Conservation (phyloP, 2,888 invertebrate species). For the Macrosoma leucophasiata region DNA sequence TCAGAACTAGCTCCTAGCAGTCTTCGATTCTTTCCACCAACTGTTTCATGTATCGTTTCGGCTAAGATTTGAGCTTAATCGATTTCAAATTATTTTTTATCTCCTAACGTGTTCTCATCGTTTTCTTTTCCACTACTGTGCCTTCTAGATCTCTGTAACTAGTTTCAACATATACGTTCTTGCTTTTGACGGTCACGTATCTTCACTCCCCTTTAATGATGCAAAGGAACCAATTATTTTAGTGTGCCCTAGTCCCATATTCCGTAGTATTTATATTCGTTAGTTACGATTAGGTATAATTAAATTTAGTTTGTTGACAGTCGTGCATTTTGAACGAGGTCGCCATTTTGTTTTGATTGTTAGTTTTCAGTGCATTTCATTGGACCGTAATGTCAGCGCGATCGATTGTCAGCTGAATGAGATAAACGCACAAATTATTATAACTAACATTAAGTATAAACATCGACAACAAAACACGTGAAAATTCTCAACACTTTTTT, state of each 20-base stretch:
- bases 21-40: conserved; percentile 11
- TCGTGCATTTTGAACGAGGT: conserved; percentile 7
- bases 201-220: too few species aligned
- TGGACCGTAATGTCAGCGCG: too few species aligned
- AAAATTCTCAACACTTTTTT: too few species aligned
- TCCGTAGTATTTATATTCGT: conserved; percentile 36
- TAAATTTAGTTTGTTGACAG: too few species aligned
- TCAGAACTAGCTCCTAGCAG: conserved; percentile 18
- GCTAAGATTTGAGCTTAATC: conserved; percentile 2
- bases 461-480: too few species aligned
- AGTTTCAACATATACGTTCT: conserved; percentile 36
- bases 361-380: conserved; percentile 39
- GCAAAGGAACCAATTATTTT: conserved; percentile 30
- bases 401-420: too few species aligned
- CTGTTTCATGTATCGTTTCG: conserved; percentile 5
- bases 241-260: conserved; percentile 43
- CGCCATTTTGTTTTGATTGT: conserved; percentile 13
- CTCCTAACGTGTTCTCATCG: conserved; percentile 14
- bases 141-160: conserved; percentile 69
- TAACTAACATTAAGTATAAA: too few species aligned
- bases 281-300: conserved; percentile 30
- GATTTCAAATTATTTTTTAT: conserved; percentile 7
- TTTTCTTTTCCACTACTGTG: conserved; percentile 52
- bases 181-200: too few species aligned
- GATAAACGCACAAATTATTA: too few species aligned